Conservation (phyloP, 2,888 invertebrate genomes). For the Oxyscelio sp. region DNA sequence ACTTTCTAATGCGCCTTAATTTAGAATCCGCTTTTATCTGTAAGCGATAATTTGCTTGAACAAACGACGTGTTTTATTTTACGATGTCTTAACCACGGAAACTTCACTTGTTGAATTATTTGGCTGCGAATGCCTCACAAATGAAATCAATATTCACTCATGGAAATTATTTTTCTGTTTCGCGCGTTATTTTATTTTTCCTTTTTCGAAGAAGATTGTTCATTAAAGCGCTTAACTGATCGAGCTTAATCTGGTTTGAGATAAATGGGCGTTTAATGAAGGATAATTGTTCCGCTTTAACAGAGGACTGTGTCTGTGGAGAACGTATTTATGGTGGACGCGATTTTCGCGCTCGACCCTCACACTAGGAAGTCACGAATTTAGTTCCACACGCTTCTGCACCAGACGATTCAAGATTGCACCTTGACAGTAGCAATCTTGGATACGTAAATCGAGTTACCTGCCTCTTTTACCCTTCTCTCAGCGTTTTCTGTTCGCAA, state of each 20-base stretch:
- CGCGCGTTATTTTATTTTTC: too few relatives aligned
- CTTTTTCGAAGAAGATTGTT: constrained; percentile 36
- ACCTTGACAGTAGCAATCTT: constrained; percentile 63
- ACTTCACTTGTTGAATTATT: too few relatives aligned
- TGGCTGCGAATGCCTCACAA: too few relatives aligned
- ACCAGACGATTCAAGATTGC: constrained; percentile 48
- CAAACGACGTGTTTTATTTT: too few relatives aligned
- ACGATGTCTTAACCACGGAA: too few relatives aligned
- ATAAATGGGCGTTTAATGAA: constrained; percentile 57
- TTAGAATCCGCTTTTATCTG: too few relatives aligned
- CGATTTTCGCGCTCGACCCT: constrained; percentile 14
- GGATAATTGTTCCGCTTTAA: constrained; percentile 42
- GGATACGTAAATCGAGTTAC: constrained; percentile 68
- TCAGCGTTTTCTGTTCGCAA: constrained; percentile 49
- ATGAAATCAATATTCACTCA: too few relatives aligned
- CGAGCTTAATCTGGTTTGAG: constrained; percentile 69
- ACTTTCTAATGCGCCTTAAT: too few relatives aligned
- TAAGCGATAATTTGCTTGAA: too few relatives aligned
- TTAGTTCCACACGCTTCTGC: constrained; percentile 33
- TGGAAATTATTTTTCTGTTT: too few relatives aligned
- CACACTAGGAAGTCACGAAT: constrained; percentile 42
- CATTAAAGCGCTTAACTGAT: constrained; percentile 74
- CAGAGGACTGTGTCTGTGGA: constrained; percentile 1
- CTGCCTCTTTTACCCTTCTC: constrained; percentile 46
- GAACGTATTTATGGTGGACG: constrained; percentile 44